Evolutionary conservation across 1,140 invertebrate species (phyloP).

Genomic region (Drosophila micromelanica): DNA sequence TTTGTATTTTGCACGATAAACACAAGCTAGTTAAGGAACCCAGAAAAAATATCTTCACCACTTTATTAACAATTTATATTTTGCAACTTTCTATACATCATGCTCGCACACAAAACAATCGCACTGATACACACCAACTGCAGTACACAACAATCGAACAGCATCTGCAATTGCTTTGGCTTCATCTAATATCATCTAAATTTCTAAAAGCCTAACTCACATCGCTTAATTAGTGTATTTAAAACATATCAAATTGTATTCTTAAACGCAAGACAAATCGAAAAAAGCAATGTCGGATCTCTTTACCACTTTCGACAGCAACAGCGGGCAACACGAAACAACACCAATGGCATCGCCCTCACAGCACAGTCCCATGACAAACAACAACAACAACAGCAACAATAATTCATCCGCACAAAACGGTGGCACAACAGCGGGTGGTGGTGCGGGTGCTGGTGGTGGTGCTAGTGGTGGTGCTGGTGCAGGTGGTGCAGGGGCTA

Average conservation of each 20-base stretch:
- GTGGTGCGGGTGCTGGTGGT: conserved; percentile 39
- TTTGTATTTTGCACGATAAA: neutral
- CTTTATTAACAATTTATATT: conserved; percentile 36
- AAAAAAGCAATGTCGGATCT: conserved; percentile 74
- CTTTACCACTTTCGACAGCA: conserved; percentile 82
- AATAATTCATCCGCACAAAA: conserved; percentile 68
- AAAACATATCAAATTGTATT: conserved; percentile 23
- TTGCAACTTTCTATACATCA: conserved; percentile 28
- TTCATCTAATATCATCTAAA: conserved; percentile 6
- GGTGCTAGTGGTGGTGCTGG: conserved; percentile 38
- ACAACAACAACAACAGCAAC: conserved; percentile 70
- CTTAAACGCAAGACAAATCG: conserved; percentile 17
- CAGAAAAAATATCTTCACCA: conserved; percentile 8
- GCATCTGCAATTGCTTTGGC: conserved; percentile 44
- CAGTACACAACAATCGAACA: conserved; percentile 32
- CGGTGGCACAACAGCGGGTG: conserved; percentile 50
- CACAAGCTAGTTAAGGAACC: neutral
- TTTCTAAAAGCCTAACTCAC: conserved; percentile 2
- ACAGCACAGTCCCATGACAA: conserved; percentile 85
- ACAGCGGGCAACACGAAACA: conserved; percentile 62
- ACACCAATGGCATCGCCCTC: conserved; percentile 85
- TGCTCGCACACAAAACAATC: conserved; percentile 16
- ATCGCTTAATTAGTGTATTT: conserved; percentile 28
- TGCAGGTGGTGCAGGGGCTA: conserved; percentile 49
- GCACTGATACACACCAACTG: conserved; percentile 23